phyloP scores from a whole-genome alignment of 64 coral and sea anemone genomes.

The Dendronephthya gigantea region DNA sequence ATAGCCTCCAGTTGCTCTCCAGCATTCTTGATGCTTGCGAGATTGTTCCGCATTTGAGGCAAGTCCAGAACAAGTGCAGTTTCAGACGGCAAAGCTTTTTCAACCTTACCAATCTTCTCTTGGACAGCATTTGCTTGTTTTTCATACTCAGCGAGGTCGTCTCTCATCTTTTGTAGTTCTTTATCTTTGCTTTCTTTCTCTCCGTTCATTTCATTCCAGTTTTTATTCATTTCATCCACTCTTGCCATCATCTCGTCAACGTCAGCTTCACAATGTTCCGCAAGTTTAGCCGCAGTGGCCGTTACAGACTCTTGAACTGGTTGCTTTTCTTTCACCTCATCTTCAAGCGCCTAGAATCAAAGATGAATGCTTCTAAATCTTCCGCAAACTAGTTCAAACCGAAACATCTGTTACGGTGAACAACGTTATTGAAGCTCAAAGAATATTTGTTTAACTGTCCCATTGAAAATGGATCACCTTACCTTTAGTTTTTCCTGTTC shows the following conservation, averaged over 20 bases:
- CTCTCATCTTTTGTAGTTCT: constrained; percentile 46
- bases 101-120: constrained; percentile 46
- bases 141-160: constrained; percentile 59
- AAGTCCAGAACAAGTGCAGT: constrained; percentile 54
- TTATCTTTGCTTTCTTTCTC: constrained; percentile 42
- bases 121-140: constrained; percentile 37
- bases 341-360: not conserved
- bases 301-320: not conserved
- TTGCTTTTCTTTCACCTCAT: not conserved
- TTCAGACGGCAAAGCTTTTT: constrained; percentile 38
- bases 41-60: not conserved
- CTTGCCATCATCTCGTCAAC: constrained; percentile 63
- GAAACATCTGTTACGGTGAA: too few species aligned
- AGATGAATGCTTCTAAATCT: not conserved
- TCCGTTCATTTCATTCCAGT: constrained; percentile 57
- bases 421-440: too few species aligned
- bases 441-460: too few species aligned
- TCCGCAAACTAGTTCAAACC: too few species aligned
- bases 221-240: constrained; percentile 54
- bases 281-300: constrained; percentile 28
- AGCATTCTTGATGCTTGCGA: not conserved
- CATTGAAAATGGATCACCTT: not conserved
- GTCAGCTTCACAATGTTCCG: constrained; percentile 60
- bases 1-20: not conserved
- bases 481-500: constrained; percentile 70